These are phyloP conservation scores for Limenitis camilla DNA, from an alignment of 2,888 invertebrate genomes.

Conservation along the genomic window DNA sequence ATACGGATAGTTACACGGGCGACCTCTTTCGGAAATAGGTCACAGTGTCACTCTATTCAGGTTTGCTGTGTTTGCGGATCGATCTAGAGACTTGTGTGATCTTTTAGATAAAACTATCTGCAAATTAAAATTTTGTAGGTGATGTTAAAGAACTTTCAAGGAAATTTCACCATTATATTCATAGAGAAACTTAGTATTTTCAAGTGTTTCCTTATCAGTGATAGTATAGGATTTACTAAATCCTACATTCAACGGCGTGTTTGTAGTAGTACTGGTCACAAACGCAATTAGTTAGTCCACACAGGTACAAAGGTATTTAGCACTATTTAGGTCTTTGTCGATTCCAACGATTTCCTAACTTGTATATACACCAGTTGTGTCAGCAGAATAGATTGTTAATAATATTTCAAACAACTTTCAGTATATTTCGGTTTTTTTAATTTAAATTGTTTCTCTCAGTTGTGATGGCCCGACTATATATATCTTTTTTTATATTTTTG, in stretches of 20 bases:
- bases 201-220: not conserved
- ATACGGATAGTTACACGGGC: constrained; percentile 33
- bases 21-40: constrained; percentile 56
- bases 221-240: no score
- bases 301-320: no score
- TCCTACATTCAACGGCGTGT: no score
- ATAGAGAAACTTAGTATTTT: not conserved
- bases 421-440: no score
- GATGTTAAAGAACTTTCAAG: not conserved
- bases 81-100: constrained; percentile 36
- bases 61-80: constrained; percentile 34
- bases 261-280: no score
- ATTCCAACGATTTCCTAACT: no score
- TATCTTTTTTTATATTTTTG: not conserved
- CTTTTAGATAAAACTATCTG: constrained; percentile 10
- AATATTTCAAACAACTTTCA: no score
- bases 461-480: not conserved
- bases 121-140: constrained; percentile 3
- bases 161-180: not conserved
- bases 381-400: no score
- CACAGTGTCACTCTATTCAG: constrained; percentile 49
- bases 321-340: no score
- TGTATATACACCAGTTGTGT: no score
- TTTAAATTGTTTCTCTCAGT: no score
- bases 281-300: no score